Conservation (phyloP, 2,888 invertebrate genomes). For the Torymus tubicola region DNA sequence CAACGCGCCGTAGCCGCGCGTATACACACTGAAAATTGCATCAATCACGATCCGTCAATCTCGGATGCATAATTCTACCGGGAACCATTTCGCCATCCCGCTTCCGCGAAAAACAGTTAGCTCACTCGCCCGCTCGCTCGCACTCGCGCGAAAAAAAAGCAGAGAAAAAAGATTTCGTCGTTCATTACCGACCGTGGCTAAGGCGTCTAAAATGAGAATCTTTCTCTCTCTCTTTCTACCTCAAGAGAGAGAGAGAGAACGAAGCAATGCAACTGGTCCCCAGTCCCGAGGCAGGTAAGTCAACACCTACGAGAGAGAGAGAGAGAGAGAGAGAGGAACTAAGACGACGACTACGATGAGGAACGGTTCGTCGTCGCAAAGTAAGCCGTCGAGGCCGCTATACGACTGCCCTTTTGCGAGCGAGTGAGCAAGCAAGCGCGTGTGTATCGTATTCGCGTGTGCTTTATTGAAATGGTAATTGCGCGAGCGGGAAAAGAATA, state of each 20-base stretch:
- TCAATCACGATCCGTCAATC: conserved; percentile 31
- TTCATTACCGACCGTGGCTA: conserved; percentile 57
- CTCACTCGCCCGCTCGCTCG: conserved; percentile 29
- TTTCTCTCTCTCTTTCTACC: background rate
- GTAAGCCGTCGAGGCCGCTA: conserved; percentile 48
- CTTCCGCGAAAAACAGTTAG: conserved; percentile 46
- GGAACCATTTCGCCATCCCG: conserved; percentile 37
- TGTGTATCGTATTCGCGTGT: conserved; percentile 14
- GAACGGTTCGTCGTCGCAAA: conserved; percentile 37
- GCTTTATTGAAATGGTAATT: conserved; percentile 37
- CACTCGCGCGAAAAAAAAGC: background rate
- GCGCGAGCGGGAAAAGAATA: background rate
- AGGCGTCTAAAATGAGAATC: conserved; percentile 57
- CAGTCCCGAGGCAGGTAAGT: conserved; percentile 46
- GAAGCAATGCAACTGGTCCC: conserved; percentile 25
- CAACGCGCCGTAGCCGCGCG: too few species aligned
- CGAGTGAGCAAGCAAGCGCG: too few species aligned
- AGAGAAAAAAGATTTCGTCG: conserved; percentile 34
- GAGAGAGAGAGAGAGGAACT: conserved; percentile 20
- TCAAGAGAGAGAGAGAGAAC: too few species aligned
- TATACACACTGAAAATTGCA: background rate
- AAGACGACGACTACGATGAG: too few species aligned
- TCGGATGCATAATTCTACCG: conserved; percentile 27
- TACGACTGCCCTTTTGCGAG: conserved; percentile 27
- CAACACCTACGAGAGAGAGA: conserved; percentile 52